Percentiles rank a stretch among this genome's conserved stretches.
Conservation (phyloP, 2,797 vertebrate genomes). For the Danio aesculapii region DNA sequence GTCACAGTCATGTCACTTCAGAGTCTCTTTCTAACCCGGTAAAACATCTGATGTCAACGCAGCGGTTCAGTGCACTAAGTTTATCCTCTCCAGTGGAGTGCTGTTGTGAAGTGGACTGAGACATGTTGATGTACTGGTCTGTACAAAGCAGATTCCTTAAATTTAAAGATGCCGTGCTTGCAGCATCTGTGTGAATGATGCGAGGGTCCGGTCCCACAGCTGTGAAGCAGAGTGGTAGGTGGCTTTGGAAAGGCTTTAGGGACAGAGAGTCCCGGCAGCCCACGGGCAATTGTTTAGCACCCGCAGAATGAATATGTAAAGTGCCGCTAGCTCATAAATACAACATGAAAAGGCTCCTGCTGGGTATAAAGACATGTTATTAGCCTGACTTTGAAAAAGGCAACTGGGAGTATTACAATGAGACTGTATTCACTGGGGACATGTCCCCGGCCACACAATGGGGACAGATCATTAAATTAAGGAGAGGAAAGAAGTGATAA, state of each 20-base stretch:
- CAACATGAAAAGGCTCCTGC: slow-evolving; percentile 77
- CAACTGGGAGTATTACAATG: slow-evolving; percentile 67
- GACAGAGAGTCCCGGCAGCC: slow-evolving; percentile 55
- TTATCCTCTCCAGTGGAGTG: slow-evolving; percentile 47
- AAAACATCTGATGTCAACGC: slow-evolving; percentile 41
- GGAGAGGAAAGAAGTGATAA: slow-evolving; percentile 62
- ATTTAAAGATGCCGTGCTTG: slow-evolving; percentile 28
- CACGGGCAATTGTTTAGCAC: slow-evolving; percentile 75
- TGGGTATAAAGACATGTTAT: slow-evolving; percentile 72
- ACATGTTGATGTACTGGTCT: slow-evolving; percentile 48
- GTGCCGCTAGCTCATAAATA: slow-evolving; percentile 78
- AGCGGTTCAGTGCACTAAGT: slow-evolving; percentile 37
- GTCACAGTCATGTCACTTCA: slow-evolving; percentile 50
- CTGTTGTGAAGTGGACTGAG: slow-evolving; percentile 36
- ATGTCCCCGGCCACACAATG: slow-evolving; percentile 61
- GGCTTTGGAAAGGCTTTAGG: slow-evolving; percentile 57
- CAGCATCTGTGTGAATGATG: slow-evolving; percentile 55
- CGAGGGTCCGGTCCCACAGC: slow-evolving; percentile 56
- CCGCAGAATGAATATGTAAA: slow-evolving; percentile 83
- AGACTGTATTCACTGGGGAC: slow-evolving; percentile 61
- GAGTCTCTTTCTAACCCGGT: slow-evolving; percentile 29
- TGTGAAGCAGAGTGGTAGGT: slow-evolving; percentile 57
- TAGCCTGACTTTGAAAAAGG: slow-evolving; percentile 68
- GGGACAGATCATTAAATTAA: slow-evolving; percentile 64
- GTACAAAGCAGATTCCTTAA: slow-evolving; percentile 2